phyloP scores from a whole-genome alignment of 2,797 vertebrate genomes.

The Gymnoscopelus braueri region DNA sequence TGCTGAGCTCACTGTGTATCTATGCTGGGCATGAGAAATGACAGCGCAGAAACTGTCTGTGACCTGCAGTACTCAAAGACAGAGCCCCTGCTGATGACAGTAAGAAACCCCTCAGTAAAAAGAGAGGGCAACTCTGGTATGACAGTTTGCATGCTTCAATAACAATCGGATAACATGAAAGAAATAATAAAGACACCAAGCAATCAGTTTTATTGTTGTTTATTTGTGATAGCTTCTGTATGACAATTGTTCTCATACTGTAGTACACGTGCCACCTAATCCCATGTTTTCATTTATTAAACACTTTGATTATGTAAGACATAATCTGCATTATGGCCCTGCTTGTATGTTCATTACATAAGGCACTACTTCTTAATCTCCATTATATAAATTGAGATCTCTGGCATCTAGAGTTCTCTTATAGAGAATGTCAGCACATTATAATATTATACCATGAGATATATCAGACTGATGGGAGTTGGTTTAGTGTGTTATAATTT shows the following conservation, averaged over 20 bases:
- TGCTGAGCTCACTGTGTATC: slow-evolving; percentile 42
- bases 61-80: not conserved
- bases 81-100: not conserved
- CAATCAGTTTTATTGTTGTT: not conserved
- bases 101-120: not conserved
- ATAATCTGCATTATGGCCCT: slow-evolving; percentile 39
- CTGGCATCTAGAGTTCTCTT: slow-evolving; percentile 10
- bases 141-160: slow-evolving; percentile 5
- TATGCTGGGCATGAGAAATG: not conserved
- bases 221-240: not conserved
- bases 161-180: not conserved
- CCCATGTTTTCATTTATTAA: not conserved
- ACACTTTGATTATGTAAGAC: slow-evolving; percentile 57
- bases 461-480: no score
- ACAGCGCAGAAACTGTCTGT: not conserved
- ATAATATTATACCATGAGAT: no score
- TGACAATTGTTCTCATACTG: not conserved
- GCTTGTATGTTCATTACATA: slow-evolving; percentile 48
- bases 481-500: no score
- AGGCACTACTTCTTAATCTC: slow-evolving; percentile 28
- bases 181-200: not conserved
- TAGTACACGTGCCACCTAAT: not conserved
- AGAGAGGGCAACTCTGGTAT: not conserved
- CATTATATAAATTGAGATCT: slow-evolving; percentile 17
- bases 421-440: not conserved